These are phyloP conservation scores for Megaptera novaeangliae DNA, from an alignment of 2,113 vertebrate genomes.

Conservation along the genomic window DNA sequence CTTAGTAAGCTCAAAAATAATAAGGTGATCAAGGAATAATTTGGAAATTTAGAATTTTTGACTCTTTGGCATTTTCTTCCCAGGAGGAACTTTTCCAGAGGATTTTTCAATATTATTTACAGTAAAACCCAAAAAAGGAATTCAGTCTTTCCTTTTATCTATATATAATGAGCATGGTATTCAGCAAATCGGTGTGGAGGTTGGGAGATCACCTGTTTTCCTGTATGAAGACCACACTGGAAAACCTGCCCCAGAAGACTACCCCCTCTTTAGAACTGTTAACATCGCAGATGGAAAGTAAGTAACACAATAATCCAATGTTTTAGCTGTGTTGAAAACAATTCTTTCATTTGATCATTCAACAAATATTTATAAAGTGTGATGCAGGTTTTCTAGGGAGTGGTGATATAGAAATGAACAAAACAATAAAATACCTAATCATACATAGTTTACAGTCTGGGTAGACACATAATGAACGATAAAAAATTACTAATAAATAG, in stretches of 20 bases:
- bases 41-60: slow-evolving; percentile 7
- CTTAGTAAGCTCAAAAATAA: not conserved
- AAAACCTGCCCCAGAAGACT: slow-evolving; percentile 93
- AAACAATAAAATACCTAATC: not conserved
- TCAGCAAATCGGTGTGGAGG: slow-evolving; percentile 95
- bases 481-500: not conserved
- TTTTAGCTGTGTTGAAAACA: not conserved
- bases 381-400: not conserved
- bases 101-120: slow-evolving; percentile 98
- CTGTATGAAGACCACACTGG: slow-evolving; percentile 95
- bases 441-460: not conserved
- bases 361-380: not conserved
- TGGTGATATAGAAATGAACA: not conserved
- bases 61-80: slow-evolving; percentile 44
- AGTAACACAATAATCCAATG: slow-evolving; percentile 66
- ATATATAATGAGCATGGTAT: slow-evolving; percentile 93
- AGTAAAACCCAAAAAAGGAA: slow-evolving; percentile 91
- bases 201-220: slow-evolving; percentile 96
- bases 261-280: slow-evolving; percentile 92
- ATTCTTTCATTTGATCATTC: not conserved
- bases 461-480: not conserved
- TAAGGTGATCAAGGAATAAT: not conserved
- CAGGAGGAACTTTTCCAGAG: slow-evolving; percentile 92
- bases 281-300: slow-evolving; percentile 97
- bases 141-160: slow-evolving; percentile 96